A percentile compares a stretch with the other conserved stretches of the same genome.
phyloP scores from a whole-genome alignment of 2,888 invertebrate species.

The Aporophyla nigra region DNA sequence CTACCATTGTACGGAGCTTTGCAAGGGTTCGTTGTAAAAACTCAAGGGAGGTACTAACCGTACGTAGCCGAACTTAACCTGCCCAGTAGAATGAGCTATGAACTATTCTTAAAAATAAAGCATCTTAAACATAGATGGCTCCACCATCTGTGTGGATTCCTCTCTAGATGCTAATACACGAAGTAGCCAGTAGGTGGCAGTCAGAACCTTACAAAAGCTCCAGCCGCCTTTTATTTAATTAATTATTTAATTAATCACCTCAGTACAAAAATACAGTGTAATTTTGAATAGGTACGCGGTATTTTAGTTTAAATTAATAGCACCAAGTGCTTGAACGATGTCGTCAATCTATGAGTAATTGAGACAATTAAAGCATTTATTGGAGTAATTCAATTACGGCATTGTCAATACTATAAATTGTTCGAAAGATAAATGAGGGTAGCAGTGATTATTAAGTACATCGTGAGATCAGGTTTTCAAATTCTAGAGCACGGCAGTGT shows the following conservation, averaged over 20 bases:
- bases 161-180: slow-evolving; percentile 25
- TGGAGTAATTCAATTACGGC: slow-evolving; percentile 41
- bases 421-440: not conserved
- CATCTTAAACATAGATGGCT: slow-evolving; percentile 48
- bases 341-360: slow-evolving; percentile 36
- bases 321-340: not conserved
- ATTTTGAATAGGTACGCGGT: not conserved
- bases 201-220: slow-evolving; percentile 4
- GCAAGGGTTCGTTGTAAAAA: not conserved
- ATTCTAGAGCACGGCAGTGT: not conserved
- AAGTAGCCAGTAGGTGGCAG: slow-evolving; percentile 62
- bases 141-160: slow-evolving; percentile 16
- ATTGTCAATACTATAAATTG: slow-evolving; percentile 17
- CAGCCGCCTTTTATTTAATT: not conserved
- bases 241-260: not conserved
- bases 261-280: not conserved
- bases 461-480: slow-evolving; percentile 18
- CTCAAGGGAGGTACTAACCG: not conserved
- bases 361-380: slow-evolving; percentile 39
- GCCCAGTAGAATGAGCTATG: not conserved
- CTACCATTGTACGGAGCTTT: not conserved
- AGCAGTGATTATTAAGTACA: not conserved
- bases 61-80: not conserved
- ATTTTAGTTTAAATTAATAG: not conserved
- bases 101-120: slow-evolving; percentile 5